Percentiles rank a stretch among this genome's conserved stretches.
phyloP scores from a whole-genome alignment of 2,113 vertebrate genomes.

The Toxostoma redivivum region DNA sequence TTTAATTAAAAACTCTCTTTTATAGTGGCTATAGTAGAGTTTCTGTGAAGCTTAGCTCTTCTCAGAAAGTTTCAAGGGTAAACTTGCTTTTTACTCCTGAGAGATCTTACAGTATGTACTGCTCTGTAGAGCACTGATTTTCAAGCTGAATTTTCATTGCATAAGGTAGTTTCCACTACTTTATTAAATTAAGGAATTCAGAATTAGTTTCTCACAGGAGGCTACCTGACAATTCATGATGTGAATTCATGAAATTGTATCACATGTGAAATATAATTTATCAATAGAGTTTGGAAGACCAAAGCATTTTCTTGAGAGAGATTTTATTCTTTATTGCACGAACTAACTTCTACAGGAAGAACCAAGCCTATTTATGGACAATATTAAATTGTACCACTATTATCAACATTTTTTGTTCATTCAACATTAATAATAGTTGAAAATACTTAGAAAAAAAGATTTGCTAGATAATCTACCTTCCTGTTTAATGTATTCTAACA shows the following conservation, averaged over 20 bases:
- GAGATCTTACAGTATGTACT: neutral
- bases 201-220: neutral
- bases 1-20: slow-evolving; percentile 63
- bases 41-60: slow-evolving; percentile 19
- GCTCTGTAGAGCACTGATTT: neutral
- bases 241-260: neutral
- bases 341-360: neutral
- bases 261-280: neutral
- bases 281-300: neutral
- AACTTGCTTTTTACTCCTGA: slow-evolving; percentile 18
- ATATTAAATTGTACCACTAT: neutral
- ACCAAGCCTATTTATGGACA: neutral
- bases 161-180: neutral
- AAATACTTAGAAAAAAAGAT: neutral
- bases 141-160: neutral
- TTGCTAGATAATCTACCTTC: neutral
- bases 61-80: slow-evolving; percentile 17
- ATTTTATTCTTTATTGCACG: neutral
- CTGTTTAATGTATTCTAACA: neutral
- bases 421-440: neutral
- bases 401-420: neutral
- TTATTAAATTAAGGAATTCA: slow-evolving; percentile 22
- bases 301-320: neutral
- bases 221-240: neutral
- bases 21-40: slow-evolving; percentile 42